Evolutionary conservation across 2,888 invertebrate genomes (phyloP), one percentile per base, ranked within the genome.

Genomic region (Entomobrya proxima): DNA sequence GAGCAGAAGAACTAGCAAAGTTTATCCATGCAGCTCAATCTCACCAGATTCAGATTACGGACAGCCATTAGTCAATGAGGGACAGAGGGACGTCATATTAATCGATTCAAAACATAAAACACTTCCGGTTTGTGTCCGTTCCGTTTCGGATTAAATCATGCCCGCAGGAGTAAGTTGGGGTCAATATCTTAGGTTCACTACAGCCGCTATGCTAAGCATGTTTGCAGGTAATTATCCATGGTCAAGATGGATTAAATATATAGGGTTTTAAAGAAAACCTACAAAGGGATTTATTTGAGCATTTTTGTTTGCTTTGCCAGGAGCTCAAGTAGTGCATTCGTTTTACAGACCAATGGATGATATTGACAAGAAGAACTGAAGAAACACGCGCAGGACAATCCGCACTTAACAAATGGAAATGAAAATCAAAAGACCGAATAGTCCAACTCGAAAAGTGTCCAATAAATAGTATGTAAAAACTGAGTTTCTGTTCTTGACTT

Each of bases 121-220:
- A 55, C n/a, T 15, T 47, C 15, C n/a, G 11, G n/a, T 52, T 27
- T 55, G 30, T 37, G 7, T 13, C 32, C 47, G n/a, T 15, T 7
- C 5, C 47, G n/a, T 5, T 40, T 11, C n/a, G n/a, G n/a, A 58
- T 13, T 30, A 11, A 27, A 91, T 91, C 44, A 96, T 96, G 96
- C 96, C 96, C 24, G 95, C 95, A 0, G 96, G 96, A 89, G 95
- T 95, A 5, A 92, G 94, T 40, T 95, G 95, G 95, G 92, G 93
- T 30, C 93, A 93, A 88, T 97, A 97, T 91, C 88, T 96, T 5
- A 93, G 93, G 87, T 96, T 96, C 91, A 91, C 93, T 1, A 90
- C 92, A 0, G 94, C 94, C 18, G 94, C 96, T 0, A 91, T 95
- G 92, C 32, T 95, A 0, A 93, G 95, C 0, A 95, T 95, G 95